A percentile compares a stretch with the other conserved stretches of the same genome.
phyloP scores from a whole-genome alignment of 2,888 invertebrate species.

The Acanthosepion pharaonis region DNA sequence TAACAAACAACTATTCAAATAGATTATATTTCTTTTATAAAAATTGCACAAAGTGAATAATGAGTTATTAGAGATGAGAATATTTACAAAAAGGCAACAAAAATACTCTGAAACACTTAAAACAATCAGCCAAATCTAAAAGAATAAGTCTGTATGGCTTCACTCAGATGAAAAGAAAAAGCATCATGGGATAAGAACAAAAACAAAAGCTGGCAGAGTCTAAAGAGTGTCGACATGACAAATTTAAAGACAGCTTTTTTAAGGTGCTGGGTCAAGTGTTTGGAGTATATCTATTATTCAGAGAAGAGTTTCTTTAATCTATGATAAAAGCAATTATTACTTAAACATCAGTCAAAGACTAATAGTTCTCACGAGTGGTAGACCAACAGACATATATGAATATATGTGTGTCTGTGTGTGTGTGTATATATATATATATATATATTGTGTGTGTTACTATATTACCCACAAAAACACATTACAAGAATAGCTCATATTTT shows the following conservation, averaged over 20 bases:
- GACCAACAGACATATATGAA: not conserved
- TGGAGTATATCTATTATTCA: not conserved
- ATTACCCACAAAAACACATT: too few species aligned
- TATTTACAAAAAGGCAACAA: not conserved
- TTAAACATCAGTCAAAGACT: not conserved
- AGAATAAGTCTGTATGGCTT: not conserved
- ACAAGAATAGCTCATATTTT: too few species aligned
- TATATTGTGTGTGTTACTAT: too few species aligned
- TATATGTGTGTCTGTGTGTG: not conserved
- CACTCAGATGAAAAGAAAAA: not conserved
- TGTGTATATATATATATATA: not conserved
- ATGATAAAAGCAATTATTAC: not conserved
- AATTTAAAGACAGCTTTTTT: not conserved
- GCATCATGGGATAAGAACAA: not conserved
- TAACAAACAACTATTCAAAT: too few species aligned
- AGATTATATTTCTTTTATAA: too few species aligned
- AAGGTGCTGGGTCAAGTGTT: not conserved
- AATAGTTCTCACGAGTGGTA: not conserved
- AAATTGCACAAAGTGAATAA: too few species aligned
- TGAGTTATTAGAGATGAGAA: not conserved
- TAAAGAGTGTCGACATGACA: not conserved
- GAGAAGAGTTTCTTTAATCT: not conserved
- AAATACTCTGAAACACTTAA: too few species aligned
- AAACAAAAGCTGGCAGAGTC: not conserved
- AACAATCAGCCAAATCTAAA: not conserved